Base-by-base conservation (phyloP, 2,113 vertebrate species). In the Sterrhoptilus dennistouni region DNA sequence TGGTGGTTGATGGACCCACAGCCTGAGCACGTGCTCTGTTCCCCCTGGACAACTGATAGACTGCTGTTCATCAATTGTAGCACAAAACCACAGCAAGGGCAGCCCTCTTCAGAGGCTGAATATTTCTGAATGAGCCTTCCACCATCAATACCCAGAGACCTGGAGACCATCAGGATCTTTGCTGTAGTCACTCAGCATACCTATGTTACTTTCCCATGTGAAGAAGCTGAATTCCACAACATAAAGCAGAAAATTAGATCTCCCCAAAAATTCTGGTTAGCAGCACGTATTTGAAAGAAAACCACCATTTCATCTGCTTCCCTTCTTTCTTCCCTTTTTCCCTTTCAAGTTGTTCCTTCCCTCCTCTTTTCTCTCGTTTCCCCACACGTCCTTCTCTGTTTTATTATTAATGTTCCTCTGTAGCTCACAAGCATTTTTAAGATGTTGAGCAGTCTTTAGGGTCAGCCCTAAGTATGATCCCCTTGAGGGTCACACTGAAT, bases 361-460 rank as follows among this genome's bases (percentile, higher is more conserved):
- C 10, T 1, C 3, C 6, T 6, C 8, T 7, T 10, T 49, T 38
- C 21, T 6, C 28, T 5, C 4, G 3, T 22, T 3, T 36, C 5
- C 4, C 5, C 9, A 3, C 3, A 10, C 0, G 0, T 28, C 4
- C 17, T 71, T 76, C 15, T 52, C 20, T 81, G 5, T 6, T 78
- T 69, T 21, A 6, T 42, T 72, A 50, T 35, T 70, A n/a, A 61
- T 8, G 0, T 27, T 75, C 56, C 13, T 25, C 20, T 72, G 18
- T 13, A 68, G 25, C 13, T 53, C 8, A 66, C 6, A 65, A 81
- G 28, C 3, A 22, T 54, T 81, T 84, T 74, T 14, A 63, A 38
- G 22, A 9, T 24, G 12, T 11, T 38, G 31, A 69, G 17, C 9
- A 28, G 5, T 18, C 36, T 45, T 28, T 15, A 64, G 40, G 49